Conservation (phyloP, 2,797 vertebrate genomes). For the Valencia hispanica region DNA sequence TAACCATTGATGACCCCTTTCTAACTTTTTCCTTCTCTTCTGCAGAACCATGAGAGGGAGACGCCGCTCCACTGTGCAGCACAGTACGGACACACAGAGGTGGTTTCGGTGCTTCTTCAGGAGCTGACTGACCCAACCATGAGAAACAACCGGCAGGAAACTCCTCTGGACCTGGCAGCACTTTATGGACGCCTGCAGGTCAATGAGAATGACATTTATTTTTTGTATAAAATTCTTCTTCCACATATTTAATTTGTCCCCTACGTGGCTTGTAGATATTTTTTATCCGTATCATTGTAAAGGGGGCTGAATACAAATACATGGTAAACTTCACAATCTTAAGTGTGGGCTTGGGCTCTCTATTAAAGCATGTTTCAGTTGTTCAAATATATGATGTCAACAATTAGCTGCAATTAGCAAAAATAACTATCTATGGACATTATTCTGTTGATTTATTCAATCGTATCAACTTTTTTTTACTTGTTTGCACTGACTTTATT, state of each 20-base stretch:
- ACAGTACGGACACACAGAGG: constrained; percentile 95
- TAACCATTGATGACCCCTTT: background rate
- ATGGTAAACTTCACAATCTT: too few relatives aligned
- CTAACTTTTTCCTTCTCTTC: background rate
- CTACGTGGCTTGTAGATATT: background rate
- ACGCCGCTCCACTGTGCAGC: constrained; percentile 95
- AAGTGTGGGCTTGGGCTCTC: too few relatives aligned
- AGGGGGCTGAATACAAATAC: background rate
- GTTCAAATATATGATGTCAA: background rate
- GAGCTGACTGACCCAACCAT: constrained; percentile 94
- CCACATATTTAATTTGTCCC: background rate
- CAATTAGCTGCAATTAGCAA: background rate
- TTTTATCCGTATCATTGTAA: background rate
- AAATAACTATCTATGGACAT: background rate
- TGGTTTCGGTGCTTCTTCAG: constrained; percentile 91
- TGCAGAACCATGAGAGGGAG: constrained; percentile 92
- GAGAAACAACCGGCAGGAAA: constrained; percentile 93
- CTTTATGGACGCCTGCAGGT: constrained; percentile 91
- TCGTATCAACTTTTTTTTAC: too few relatives aligned
- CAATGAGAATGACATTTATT: constrained; percentile 11
- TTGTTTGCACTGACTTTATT: too few relatives aligned
- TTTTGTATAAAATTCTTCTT: background rate
- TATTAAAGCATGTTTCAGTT: background rate
- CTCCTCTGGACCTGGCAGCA: constrained; percentile 92
- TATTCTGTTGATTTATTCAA: background rate